Evolutionary conservation across 1,140 invertebrate genomes (phyloP).

Genomic region (Diorhabda sublineata): DNA sequence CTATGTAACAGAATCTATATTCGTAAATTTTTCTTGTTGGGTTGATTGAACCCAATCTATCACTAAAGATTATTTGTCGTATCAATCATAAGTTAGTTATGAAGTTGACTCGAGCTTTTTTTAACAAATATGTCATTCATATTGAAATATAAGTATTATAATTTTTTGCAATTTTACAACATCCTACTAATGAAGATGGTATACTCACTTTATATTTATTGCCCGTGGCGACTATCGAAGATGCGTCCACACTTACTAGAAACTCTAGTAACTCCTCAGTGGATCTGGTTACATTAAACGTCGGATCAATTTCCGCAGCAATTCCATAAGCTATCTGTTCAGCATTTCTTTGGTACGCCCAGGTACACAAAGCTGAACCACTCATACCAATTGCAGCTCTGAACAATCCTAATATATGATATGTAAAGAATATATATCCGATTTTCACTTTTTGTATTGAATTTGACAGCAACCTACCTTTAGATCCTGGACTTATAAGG

Average conservation of each 20-base stretch:
- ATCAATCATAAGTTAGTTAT: background rate
- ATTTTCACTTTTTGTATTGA: background rate
- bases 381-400: slow-evolving; percentile 22
- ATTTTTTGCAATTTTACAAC: too few relatives aligned
- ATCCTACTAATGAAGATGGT: background rate
- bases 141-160: background rate
- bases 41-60: too few relatives aligned
- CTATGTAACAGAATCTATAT: too few relatives aligned
- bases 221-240: background rate
- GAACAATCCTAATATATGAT: slow-evolving; percentile 3
- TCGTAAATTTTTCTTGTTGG: too few relatives aligned
- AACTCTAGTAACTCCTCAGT: slow-evolving; percentile 10
- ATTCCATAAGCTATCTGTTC: slow-evolving; percentile 9
- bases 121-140: background rate
- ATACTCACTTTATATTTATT: slow-evolving; percentile 9
- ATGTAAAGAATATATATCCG: background rate
- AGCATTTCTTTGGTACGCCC: slow-evolving; percentile 12
- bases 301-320: slow-evolving; percentile 7
- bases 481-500: background rate
- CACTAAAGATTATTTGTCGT: background rate
- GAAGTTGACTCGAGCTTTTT: too few relatives aligned
- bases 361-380: slow-evolving; percentile 23
- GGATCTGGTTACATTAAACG: background rate
- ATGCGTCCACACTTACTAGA: slow-evolving; percentile 4
- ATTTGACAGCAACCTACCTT: background rate